A percentile compares a stretch with the other conserved stretches of the same genome.
Conservation (phyloP, 2,113 vertebrate species). For the Cacatua alba region DNA sequence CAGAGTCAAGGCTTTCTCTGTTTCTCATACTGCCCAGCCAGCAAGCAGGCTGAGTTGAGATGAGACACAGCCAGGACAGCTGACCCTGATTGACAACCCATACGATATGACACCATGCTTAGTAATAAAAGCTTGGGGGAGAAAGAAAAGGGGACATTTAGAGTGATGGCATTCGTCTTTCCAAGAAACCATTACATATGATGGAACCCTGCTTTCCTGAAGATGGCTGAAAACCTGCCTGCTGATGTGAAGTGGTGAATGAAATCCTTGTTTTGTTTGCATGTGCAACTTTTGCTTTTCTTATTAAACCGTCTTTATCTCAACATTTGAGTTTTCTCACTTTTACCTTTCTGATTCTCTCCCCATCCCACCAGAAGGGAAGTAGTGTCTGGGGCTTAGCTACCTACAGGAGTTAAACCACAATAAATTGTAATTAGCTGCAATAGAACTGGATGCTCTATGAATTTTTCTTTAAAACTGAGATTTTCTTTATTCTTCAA, state of each 20-base stretch:
- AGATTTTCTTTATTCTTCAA: background rate
- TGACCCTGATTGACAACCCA: background rate
- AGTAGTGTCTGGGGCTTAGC: background rate
- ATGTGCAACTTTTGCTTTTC: background rate
- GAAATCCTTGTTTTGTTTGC: background rate
- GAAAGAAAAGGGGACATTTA: background rate
- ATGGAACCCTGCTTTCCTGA: background rate
- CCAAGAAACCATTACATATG: fast-evolving
- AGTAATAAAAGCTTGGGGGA: background rate
- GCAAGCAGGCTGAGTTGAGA: fast-evolving
- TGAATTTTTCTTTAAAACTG: background rate
- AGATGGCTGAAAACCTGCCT: background rate
- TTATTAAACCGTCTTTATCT: background rate
- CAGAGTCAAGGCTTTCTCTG: background rate
- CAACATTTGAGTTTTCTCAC: background rate
- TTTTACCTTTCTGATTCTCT: fast-evolving
- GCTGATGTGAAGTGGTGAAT: background rate
- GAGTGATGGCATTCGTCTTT: background rate
- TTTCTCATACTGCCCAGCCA: fast-evolving
- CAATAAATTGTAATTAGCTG: background rate
- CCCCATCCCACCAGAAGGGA: fast-evolving
- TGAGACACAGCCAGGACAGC: background rate
- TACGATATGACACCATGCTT: fast-evolving
- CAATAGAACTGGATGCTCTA: background rate
- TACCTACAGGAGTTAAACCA: background rate